Evolutionary conservation across 2,113 vertebrate species (phyloP), one percentile per base, ranked within the genome.

Genomic region (Microcebus tavaratra): DNA sequence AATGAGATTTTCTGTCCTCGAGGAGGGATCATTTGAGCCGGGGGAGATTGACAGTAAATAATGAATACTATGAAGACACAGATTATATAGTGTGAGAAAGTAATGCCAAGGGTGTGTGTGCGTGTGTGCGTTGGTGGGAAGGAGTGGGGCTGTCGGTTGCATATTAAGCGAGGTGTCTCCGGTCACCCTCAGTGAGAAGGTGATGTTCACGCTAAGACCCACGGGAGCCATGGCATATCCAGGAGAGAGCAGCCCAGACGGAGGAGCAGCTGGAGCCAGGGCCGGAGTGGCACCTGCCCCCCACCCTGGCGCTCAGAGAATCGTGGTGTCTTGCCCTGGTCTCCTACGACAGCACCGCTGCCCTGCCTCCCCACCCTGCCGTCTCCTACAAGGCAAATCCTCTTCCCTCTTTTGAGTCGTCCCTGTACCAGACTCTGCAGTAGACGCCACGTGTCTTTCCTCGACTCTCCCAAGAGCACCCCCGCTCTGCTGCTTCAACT

Each of bases 241-340:
- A n/a, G 39, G 67, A 53, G 42, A 78, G 7, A 50, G 27, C 10
- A 31, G 12, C 12, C 2, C 81, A 79, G 55, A 29, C 13, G 45
- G 39, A 39, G 21, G 20, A 27, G 3, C 4, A 23, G 14, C 9
- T 15, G 50, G 3, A 39, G 8, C 23, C 53, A 36, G 48, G 31
- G 21, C 61, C 25, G 20, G 36, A 48, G 68, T 12, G 36, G 8
- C 8, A 3, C 31, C 3, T 8, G 7, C 4, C 76, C 23, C 23
- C 36, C 1, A 3, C 21, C 10, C 7, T 0, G 18, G 9, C 3
- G 2, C 21, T 36, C 10, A 3, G 31, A 50, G 31, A 21, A 67
- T 70, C 50, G 2, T 2, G 17, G 6, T 7, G 1, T 34, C 55
- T 8, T 25, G 8, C 12, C 15, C 48, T 1, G 3, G 25, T 20